phyloP scores from a whole-genome alignment of 2,113 vertebrate species.

The Peucedramus taeniatus region DNA sequence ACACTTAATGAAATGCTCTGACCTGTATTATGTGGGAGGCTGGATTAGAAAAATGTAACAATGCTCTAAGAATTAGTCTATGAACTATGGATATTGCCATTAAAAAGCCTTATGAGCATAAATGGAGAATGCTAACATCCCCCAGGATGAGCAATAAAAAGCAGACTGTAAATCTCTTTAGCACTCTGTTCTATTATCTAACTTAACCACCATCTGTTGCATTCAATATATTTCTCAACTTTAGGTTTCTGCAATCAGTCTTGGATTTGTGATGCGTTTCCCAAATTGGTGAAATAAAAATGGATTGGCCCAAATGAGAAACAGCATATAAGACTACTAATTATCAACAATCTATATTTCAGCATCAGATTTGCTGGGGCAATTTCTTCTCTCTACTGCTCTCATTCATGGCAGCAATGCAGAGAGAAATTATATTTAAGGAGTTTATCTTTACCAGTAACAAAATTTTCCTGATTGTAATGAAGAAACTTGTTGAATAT shows the following conservation, averaged over 20 bases:
- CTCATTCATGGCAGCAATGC: neutral
- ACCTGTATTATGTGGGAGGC: neutral
- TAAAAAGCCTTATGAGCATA: neutral
- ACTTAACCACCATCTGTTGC: neutral
- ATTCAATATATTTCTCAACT: neutral
- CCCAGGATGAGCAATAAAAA: neutral
- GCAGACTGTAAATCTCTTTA: neutral
- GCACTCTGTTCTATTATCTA: neutral
- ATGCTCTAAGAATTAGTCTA: neutral
- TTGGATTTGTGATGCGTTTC: neutral
- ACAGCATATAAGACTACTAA: neutral
- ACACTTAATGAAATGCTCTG: conserved; percentile 31
- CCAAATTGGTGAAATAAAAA: neutral
- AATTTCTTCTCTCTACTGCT: neutral
- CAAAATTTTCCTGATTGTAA: neutral
- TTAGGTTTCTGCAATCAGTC: neutral
- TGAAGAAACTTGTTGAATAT: neutral
- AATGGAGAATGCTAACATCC: neutral
- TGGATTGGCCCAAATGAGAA: neutral
- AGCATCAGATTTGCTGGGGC: neutral
- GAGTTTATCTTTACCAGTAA: neutral
- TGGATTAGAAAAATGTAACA: neutral
- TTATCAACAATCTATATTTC: neutral
- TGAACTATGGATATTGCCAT: neutral
- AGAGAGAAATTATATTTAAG: neutral